These are phyloP conservation scores for Varanus komodoensis DNA, from an alignment of 2,113 vertebrate species.

Conservation along the genomic window DNA sequence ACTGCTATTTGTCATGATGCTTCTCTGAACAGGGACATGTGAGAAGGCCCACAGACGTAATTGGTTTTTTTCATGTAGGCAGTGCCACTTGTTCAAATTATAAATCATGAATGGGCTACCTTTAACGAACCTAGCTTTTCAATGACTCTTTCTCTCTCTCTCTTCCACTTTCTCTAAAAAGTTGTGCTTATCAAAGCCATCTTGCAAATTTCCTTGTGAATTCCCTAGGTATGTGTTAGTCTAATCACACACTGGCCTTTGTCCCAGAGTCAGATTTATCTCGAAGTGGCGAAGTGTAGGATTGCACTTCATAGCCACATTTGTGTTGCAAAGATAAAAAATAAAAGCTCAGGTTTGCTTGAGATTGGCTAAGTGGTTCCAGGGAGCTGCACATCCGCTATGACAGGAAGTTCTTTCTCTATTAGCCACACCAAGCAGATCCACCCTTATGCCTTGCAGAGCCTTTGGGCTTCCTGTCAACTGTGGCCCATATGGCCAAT, in stretches of 20 bases:
- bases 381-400: neutral
- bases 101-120: accelerated
- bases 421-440: no score
- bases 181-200: constrained; percentile 32
- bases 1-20: neutral
- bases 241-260: neutral
- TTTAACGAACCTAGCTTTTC: neutral
- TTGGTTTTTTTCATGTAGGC: accelerated
- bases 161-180: constrained; percentile 60
- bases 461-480: neutral
- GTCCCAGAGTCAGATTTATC: neutral
- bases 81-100: accelerated
- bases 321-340: constrained; percentile 42
- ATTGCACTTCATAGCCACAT: neutral
- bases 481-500: neutral
- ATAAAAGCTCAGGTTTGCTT: neutral
- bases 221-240: constrained; percentile 15
- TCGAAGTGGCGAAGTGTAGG: neutral
- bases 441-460: neutral
- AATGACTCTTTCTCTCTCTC: constrained; percentile 16
- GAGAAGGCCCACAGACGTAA: accelerated
- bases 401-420: neutral
- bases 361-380: neutral
- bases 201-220: neutral
- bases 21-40: neutral